A percentile compares a stretch with the other conserved stretches of the same genome.
These are phyloP conservation scores for Drosophila truncata DNA, from an alignment of 1,140 invertebrate genomes.

Conservation along the genomic window DNA sequence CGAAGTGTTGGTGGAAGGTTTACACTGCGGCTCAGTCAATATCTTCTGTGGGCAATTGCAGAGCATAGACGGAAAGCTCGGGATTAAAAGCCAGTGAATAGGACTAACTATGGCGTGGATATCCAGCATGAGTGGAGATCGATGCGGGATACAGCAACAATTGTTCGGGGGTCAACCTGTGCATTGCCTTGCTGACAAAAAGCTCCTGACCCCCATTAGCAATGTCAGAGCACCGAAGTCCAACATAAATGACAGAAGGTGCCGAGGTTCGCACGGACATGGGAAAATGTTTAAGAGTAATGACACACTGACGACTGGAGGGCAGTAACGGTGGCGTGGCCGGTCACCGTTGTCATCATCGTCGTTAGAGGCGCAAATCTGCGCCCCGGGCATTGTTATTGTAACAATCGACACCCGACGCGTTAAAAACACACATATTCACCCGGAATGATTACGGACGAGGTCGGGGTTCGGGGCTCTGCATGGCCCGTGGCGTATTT, in stretches of 20 bases:
- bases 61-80: slow-evolving; percentile 8
- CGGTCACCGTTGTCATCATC: slow-evolving; percentile 44
- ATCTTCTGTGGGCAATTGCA: slow-evolving; percentile 16
- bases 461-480: slow-evolving; percentile 1
- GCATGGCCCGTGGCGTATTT: slow-evolving; percentile 64
- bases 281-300: slow-evolving; percentile 60
- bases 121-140: neutral
- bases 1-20: slow-evolving; percentile 27
- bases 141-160: slow-evolving; percentile 11
- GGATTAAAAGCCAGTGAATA: slow-evolving; percentile 31
- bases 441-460: slow-evolving; percentile 13
- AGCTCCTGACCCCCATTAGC: slow-evolving; percentile 7
- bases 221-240: slow-evolving; percentile 27
- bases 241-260: slow-evolving; percentile 75
- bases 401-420: slow-evolving; percentile 79
- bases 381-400: slow-evolving; percentile 77
- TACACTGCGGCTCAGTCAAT: slow-evolving; percentile 43
- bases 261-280: slow-evolving; percentile 52
- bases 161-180: slow-evolving; percentile 8
- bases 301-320: slow-evolving; percentile 54
- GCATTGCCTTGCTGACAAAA: neutral
- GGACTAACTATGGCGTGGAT: slow-evolving; percentile 1
- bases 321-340: slow-evolving; percentile 24
- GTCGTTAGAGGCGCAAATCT: slow-evolving; percentile 76
- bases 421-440: slow-evolving; percentile 49